These are phyloP conservation scores for Graptemys geographica DNA, from an alignment of 2,797 vertebrate genomes.

Conservation along the genomic window DNA sequence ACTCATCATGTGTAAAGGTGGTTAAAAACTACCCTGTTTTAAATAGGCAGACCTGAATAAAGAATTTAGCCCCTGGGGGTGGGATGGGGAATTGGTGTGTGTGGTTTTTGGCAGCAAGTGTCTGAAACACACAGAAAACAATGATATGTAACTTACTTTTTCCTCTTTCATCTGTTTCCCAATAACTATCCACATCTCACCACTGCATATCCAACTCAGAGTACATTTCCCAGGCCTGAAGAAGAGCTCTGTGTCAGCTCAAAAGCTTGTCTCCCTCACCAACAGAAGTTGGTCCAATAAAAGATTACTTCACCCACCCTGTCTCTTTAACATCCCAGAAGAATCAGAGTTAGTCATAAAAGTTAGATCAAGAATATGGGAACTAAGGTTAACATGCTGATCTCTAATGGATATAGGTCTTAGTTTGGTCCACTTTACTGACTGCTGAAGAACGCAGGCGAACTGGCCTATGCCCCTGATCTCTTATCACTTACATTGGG, in stretches of 20 bases:
- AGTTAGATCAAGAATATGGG: neutral
- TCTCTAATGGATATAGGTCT: neutral
- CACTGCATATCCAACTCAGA: neutral
- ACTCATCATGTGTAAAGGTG: neutral
- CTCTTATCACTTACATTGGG: no score
- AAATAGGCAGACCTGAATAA: neutral
- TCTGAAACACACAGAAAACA: neutral
- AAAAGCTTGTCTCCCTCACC: no score
- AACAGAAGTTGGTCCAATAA: no score
- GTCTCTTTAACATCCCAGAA: neutral
- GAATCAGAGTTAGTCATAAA: neutral
- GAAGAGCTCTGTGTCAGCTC: no score
- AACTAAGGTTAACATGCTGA: neutral
- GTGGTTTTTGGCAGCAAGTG: neutral
- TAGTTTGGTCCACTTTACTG: neutral
- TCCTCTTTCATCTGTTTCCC: neutral
- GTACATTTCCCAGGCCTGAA: no score
- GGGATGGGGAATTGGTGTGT: neutral
- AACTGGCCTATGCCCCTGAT: no score
- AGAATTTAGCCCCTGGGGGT: neutral
- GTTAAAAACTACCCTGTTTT: neutral
- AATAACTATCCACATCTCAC: constrained; percentile 17
- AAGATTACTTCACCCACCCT: no score
- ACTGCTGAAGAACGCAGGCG: neutral
- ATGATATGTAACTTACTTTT: neutral